Conservation (phyloP, 2,888 invertebrate species). For the Liopterus haemorrhoidalis region DNA sequence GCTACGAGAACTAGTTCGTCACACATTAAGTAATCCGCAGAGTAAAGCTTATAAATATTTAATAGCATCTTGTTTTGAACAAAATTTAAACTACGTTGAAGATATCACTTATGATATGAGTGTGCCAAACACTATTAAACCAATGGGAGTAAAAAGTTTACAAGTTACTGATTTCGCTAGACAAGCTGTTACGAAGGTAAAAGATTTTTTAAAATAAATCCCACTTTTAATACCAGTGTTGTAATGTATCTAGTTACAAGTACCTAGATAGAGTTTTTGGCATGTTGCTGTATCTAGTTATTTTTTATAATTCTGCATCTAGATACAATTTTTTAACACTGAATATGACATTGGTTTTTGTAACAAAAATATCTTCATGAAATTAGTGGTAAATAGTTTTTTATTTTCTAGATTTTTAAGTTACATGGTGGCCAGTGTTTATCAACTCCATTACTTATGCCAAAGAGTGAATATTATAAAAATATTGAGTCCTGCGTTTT, state of each 20-base stretch:
- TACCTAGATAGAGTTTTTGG: too few relatives aligned
- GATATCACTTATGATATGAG: conserved; percentile 79
- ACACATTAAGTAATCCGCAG: conserved; percentile 74
- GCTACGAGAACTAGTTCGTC: conserved; percentile 72
- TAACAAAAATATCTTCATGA: too few relatives aligned
- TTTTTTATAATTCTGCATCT: too few relatives aligned
- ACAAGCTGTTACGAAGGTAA: conserved; percentile 41
- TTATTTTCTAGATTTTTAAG: conserved; percentile 52
- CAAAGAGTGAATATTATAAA: conserved; percentile 59
- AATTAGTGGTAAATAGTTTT: conserved; percentile 33
- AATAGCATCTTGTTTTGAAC: conserved; percentile 55
- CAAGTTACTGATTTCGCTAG: conserved; percentile 45
- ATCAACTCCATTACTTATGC: conserved; percentile 74
- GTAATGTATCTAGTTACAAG: too few relatives aligned
- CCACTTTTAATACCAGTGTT: too few relatives aligned
- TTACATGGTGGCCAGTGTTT: conserved; percentile 76
- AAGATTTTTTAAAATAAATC: too few relatives aligned
- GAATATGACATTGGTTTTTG: too few relatives aligned
- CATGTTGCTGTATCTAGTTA: background rate
- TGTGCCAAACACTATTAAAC: conserved; percentile 43
- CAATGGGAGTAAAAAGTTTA: conserved; percentile 43
- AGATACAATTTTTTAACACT: too few relatives aligned
- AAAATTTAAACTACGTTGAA: conserved; percentile 49
- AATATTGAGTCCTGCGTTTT: conserved; percentile 60
- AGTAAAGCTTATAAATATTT: conserved; percentile 71